Evolutionary conservation across 2,113 vertebrate genomes (phyloP), one percentile per base, ranked within the genome.

Genomic region (Macquaria ambigua): DNA sequence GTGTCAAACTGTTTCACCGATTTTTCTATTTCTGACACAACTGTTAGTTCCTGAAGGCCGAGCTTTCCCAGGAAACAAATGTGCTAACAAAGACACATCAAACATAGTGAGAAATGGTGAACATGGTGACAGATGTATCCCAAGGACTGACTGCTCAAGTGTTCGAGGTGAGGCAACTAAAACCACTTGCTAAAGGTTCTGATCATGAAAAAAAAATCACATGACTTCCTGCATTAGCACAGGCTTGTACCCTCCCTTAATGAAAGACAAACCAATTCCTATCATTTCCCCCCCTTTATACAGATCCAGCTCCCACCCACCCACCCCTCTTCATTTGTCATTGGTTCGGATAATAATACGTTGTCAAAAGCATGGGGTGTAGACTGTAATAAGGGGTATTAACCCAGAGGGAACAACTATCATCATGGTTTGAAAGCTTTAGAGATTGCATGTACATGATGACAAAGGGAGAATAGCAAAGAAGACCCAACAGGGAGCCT

Each of bases 361-460:
- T 25, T 93, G 92, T 92, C 90, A 86, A 71, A 87, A 67, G 81
- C 80, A 80, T 14, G 70, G 86, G 21, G 23, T 84, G 71, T 58
- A 80, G 71, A 75, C 50, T 74, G 56, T 89, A 92, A 94, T 90
- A 85, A 84, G 83, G 86, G 91, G 84, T 93, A 92, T 94, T 92
- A 91, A 85, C 85, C 88, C 71, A 1, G 59, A 69, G 87, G 50
- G 83, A 91, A 85, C 66, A 68, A 77, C 82, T 87, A 90, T 94
- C 88, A 93, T 90, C 82, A 72, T 62, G 75, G 55, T 83, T 83
- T 70, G 69, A 66, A 56, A 85, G 77, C 63, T 82, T 87, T 50
- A 78, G 56, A 83, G 78, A 37, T 31, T 14, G 55, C 82, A 63
- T 63, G 77, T 59, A 58, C 73, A 77, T 74, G 48, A 66, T 67